Conservation (phyloP, 2,888 invertebrate genomes). For the Dryomyza anilis region DNA sequence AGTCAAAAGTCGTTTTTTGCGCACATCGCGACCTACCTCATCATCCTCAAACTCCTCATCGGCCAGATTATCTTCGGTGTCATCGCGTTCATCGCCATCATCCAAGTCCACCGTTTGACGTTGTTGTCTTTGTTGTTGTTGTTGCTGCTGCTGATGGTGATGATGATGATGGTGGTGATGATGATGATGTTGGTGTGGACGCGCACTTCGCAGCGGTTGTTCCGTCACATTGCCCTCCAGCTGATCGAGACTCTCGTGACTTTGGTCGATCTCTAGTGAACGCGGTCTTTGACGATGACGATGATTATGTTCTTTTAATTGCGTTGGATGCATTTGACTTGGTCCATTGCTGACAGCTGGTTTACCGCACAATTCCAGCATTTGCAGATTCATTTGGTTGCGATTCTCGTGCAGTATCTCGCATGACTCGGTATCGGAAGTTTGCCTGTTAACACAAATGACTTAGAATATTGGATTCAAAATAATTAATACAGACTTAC, state of each 20-base stretch:
- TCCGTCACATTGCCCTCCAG: conserved; percentile 44
- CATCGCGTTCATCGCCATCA: conserved; percentile 52
- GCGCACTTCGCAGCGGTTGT: conserved; percentile 4
- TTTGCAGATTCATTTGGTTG: conserved; percentile 51
- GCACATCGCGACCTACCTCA: conserved; percentile 56
- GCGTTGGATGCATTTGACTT: conserved; percentile 30
- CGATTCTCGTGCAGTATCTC: conserved; percentile 60
- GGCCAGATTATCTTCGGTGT: conserved; percentile 59
- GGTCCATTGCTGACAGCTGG: conserved; percentile 37
- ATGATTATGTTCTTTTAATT: conserved; percentile 52
- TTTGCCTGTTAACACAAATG: conserved; percentile 50
- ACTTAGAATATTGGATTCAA: not conserved
- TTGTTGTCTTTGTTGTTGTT: conserved; percentile 13
- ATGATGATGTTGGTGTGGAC: conserved; percentile 35
- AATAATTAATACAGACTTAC: conserved; percentile 45
- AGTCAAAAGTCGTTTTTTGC: conserved; percentile 46
- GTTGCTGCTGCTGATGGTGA: conserved; percentile 41
- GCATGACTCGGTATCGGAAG: conserved; percentile 61
- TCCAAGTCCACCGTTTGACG: conserved; percentile 34
- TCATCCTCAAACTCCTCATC: conserved; percentile 61
- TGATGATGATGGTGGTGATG: conserved; percentile 44
- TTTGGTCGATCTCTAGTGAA: conserved; percentile 57
- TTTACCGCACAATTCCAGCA: conserved; percentile 45
- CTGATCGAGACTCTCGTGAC: conserved; percentile 57
- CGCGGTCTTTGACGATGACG: conserved; percentile 55